A percentile compares a stretch with the other conserved stretches of the same genome.
These are phyloP conservation scores for Chrysotoxum bicinctum DNA, from an alignment of 2,888 invertebrate genomes.

Conservation along the genomic window DNA sequence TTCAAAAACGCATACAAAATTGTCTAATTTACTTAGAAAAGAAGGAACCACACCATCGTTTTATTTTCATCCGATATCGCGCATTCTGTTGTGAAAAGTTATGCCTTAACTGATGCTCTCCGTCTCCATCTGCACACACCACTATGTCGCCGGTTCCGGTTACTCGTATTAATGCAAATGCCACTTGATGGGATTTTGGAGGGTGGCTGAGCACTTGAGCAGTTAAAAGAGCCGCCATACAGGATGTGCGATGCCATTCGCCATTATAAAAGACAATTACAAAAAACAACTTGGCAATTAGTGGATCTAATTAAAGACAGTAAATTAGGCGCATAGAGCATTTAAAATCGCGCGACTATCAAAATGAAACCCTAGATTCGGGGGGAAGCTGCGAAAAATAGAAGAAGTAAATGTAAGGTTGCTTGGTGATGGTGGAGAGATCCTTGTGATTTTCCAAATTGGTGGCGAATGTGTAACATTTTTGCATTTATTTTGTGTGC, in stretches of 20 bases:
- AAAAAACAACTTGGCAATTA: conserved; percentile 77
- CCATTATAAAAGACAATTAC: conserved; percentile 74
- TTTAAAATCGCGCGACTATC: conserved; percentile 70
- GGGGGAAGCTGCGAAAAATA: not conserved
- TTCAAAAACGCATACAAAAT: conserved; percentile 22
- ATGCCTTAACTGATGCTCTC: conserved; percentile 40
- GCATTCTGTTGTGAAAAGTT: conserved; percentile 56
- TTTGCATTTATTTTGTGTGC: conserved; percentile 58
- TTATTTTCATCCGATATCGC: conserved; percentile 50
- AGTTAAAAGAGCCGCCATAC: conserved; percentile 44
- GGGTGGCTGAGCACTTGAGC: not conserved
- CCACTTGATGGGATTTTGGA: conserved; percentile 32
- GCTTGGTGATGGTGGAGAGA: conserved; percentile 3
- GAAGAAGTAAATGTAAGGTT: conserved; percentile 3
- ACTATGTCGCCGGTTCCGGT: not conserved
- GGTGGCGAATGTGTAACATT: conserved; percentile 51
- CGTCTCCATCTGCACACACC: not conserved
- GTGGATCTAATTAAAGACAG: conserved; percentile 77
- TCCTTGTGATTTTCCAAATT: conserved; percentile 47
- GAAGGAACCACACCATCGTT: conserved; percentile 16
- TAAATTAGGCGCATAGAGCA: conserved; percentile 75
- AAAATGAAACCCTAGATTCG: conserved; percentile 29
- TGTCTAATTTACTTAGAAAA: not conserved
- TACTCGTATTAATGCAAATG: conserved; percentile 47
- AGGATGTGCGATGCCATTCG: conserved; percentile 64